Base-by-base conservation (phyloP, 2,797 vertebrate genomes). In the Halcyon badia region DNA sequence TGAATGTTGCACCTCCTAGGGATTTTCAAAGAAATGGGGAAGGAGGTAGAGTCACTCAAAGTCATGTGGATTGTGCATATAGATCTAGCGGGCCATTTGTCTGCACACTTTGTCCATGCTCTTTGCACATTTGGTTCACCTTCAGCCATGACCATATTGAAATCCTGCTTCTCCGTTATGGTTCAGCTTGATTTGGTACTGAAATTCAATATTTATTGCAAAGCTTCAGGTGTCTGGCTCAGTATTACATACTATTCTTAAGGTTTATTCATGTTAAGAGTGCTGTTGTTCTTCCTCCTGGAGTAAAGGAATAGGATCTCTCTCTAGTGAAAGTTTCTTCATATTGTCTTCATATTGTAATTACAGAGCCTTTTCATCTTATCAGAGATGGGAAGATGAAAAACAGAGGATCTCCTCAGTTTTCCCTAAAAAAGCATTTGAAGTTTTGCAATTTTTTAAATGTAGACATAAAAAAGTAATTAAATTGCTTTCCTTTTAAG, bases 1-100 rank as follows among this genome's bases (percentile, higher is more conserved):
- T 87, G 82, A 96, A 97, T 94, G 51, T 96, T 77, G 46, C 79
- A 61, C 61, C 22, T 89, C 33, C 20, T 26, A 51, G 16, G 5
- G 51, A 92, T 66, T 82, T 87, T 77, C n/a, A 75, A 62, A 56
- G 9, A 73, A 70, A 68, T 18, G 33, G 12, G 22, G 44, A 22
- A 61, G 7, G 8, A 10, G 77, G 9, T 42, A 62, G 11, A 83
- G 64, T 14, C 39, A n/a, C 20, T 66, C 35, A 39, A 61, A 79
- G 19, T 56, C 19, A n/a, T 21, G 31, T 9, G 31, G 30, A 26
- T 14, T 73, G 42, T 21, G 48, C 3, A 6, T 48, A 30, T 2
- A 48, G 20, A 58, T 35, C 11, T n/a, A 54, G 35, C 0, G 0
- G 31, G 15, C 12, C 11, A 12, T 9, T 48, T 73, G 13, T 58